Evolutionary conservation across 2,888 invertebrate genomes (phyloP), one percentile per base, ranked within the genome.

Genomic region (Apeira syringaria): DNA sequence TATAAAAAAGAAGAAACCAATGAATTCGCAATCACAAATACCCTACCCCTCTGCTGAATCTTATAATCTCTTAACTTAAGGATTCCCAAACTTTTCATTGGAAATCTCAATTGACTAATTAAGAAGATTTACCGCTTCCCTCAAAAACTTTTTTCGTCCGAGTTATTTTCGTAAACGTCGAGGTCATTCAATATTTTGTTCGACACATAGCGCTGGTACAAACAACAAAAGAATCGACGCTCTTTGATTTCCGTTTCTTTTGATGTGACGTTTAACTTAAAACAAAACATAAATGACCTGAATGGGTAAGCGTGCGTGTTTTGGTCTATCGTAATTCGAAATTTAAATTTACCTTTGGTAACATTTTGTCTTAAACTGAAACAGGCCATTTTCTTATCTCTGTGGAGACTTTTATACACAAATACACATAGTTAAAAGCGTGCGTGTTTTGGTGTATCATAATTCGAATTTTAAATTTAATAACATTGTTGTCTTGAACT

Each of bases 111-210:
- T 83, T 75, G 78, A 81, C 82, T 81, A 86, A 87, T 86, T 86
- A 85, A 82, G 60, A 55, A 63, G 75, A 87, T 87, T 88, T 86
- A 88, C 80, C 64, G 71, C 77, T 84, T 86, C 86, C 85, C 73
- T 55, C 64, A 76, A 73, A 64, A 44, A 38, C 30, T 76, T 68
- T 71, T 70, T 72, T 68, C 61, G 69, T 53, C 60, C 60, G 59
- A 64, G 73, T 64, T 85, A 84, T 84, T 83, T 85, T 34, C 46
- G 58, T 47, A 53, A 59, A 62, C 55, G 53, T 44, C 68, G 71
- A 69, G 75, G 76, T 71, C 73, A 80, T 69, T 68, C 70, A 64
- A 80, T 78, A 77, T 79, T 74, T 76, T 74, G 65, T 74, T 68
- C 61, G 59, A 63, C 60, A 67, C 68, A 65, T 67, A 62, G 56